Evolutionary conservation across 2,113 vertebrate species (phyloP), one percentile per base, ranked within the genome.

Genomic region (Ondatra zibethicus): DNA sequence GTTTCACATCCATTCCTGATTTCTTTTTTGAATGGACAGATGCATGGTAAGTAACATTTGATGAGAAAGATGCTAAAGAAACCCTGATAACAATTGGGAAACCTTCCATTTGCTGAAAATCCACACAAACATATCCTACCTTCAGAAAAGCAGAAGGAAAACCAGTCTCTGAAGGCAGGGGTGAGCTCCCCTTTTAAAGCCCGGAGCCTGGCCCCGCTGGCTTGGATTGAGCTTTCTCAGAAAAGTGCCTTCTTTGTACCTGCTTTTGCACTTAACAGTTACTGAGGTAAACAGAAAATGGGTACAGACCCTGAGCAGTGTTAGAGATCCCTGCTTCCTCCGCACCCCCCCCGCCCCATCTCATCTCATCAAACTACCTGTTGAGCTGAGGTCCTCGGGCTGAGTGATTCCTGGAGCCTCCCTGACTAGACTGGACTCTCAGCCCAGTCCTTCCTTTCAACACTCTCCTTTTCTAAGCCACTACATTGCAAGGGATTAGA

Each of bases 11-110:
- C 63, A 58, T 27, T 75, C 65, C 52, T 77, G 45, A 13, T 66
- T 58, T 84, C 33, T 36, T 91, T 23, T 68, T 39, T 86, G 47
- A 88, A 85, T 19, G 3, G 33, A 93, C 27, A 70, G 75, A 52
- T 68, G 42, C 8, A 52, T 6, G 25, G n/a, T 45, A 68, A 85
- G n/a, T 33, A 91, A 58, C 55, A 47, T 55, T 33, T 70, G 72
- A 50, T 63, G 29, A 33, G 82, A 1, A 73, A 84, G 65, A 42
- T 47, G 23, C 6, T 75, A 3, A 88, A 85, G 77, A 84, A 95
- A 92, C 27, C 52, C 52, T 88, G 11, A 75, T 84, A 63, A 73
- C 70, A 91, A 70, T 58, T 58, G 90, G 65, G 77, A 65, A 95
- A 86, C 65, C 12, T 27, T 33, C 45, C 39, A 36, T 63, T 88